Evolutionary conservation across 2,888 invertebrate genomes (phyloP).

Genomic region (Amiota minor): DNA sequence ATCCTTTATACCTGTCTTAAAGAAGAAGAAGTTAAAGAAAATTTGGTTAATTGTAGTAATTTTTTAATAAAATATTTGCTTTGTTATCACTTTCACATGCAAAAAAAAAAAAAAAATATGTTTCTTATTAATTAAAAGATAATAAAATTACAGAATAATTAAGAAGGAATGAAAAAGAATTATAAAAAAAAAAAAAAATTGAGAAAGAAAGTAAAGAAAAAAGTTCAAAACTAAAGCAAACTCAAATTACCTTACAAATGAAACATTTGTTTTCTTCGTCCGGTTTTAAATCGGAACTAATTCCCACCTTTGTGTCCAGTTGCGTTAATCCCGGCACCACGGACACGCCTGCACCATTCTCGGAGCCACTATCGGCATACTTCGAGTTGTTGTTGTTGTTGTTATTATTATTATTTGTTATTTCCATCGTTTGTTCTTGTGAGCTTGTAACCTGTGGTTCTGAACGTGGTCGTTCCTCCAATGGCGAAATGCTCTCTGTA

Average conservation of each 20-base stretch:
- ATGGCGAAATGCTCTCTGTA: constrained; percentile 66
- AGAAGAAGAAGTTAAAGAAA: constrained; percentile 37
- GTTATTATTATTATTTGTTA: constrained; percentile 58
- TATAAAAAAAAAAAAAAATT: neutral
- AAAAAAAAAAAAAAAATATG: no score
- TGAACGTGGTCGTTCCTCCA: constrained; percentile 70
- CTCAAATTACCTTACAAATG: constrained; percentile 81
- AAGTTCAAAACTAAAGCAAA: constrained; percentile 62
- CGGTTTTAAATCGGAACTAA: constrained; percentile 73
- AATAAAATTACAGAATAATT: constrained; percentile 1
- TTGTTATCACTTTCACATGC: neutral
- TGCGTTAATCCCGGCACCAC: constrained; percentile 67
- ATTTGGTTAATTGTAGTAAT: constrained; percentile 5
- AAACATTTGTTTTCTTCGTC: constrained; percentile 81
- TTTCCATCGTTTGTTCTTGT: constrained; percentile 66
- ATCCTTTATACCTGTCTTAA: constrained; percentile 74
- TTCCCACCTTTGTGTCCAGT: constrained; percentile 73
- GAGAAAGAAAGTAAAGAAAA: constrained; percentile 18
- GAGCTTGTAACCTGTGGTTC: constrained; percentile 73
- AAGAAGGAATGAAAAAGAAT: constrained; percentile 22
- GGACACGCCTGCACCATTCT: neutral
- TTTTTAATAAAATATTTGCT: constrained; percentile 7
- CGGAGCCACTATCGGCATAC: constrained; percentile 68
- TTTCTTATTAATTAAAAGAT: neutral
- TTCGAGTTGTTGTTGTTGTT: constrained; percentile 71